Evolutionary conservation across 1,140 invertebrate genomes (phyloP).

Genomic region (Drosophila guanche): DNA sequence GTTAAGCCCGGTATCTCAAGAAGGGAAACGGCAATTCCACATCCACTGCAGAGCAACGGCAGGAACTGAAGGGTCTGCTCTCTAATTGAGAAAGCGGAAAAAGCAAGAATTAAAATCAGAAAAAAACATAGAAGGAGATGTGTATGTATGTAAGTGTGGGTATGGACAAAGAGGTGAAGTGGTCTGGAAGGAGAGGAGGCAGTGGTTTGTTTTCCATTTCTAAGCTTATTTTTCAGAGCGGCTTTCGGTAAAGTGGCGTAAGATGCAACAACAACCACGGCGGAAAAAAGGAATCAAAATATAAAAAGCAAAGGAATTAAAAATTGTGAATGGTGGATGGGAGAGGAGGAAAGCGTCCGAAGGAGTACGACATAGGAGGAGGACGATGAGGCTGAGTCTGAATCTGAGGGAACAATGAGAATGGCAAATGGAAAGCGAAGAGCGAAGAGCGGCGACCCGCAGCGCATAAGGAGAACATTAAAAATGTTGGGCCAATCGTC

Average conservation of each 20-base stretch:
- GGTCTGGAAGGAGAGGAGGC: not conserved
- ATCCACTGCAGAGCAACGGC: conserved; percentile 28
- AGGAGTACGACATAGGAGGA: not conserved
- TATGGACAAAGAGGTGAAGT: conserved; percentile 42
- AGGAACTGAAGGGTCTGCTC: conserved; percentile 40
- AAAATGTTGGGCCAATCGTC: conserved; percentile 52
- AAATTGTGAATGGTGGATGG: conserved; percentile 52
- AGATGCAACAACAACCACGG: conserved; percentile 60
- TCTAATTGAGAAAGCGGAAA: conserved; percentile 74
- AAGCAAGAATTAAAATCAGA: too few species aligned
- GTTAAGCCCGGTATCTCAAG: conserved; percentile 50
- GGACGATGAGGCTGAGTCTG: not conserved
- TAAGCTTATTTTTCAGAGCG: conserved; percentile 75
- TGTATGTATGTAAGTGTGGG: too few species aligned
- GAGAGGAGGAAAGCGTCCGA: not conserved
- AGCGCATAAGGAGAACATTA: conserved; percentile 55
- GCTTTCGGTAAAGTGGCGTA: conserved; percentile 57
- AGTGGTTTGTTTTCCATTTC: conserved; percentile 70
- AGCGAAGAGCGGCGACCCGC: conserved; percentile 40
- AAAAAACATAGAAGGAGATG: conserved; percentile 25
- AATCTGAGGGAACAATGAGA: conserved; percentile 38
- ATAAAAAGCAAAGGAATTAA: conserved; percentile 71
- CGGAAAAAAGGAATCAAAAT: conserved; percentile 55
- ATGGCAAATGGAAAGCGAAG: conserved; percentile 36
- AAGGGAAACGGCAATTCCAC: conserved; percentile 37